Evolutionary conservation across 2,797 vertebrate species (phyloP).

Genomic region (Malurus leucopterus): DNA sequence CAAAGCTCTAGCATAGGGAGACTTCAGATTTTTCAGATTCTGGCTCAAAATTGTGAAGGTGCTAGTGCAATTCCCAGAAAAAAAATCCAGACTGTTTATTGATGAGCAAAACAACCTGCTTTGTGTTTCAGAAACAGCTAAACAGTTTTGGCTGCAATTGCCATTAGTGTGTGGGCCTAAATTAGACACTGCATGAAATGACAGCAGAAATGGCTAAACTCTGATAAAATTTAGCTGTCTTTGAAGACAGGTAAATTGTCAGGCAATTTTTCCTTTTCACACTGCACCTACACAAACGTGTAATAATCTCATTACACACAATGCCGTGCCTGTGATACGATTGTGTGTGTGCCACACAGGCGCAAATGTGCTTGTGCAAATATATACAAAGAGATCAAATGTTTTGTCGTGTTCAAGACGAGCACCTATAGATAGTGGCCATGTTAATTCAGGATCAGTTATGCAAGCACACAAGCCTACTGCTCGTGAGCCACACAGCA

Average conservation of each 20-base stretch:
- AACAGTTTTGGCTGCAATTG: not conserved
- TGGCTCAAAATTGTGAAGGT: not conserved
- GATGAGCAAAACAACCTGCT: not conserved
- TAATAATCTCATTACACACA: not conserved
- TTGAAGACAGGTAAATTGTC: not conserved
- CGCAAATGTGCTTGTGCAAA: not conserved
- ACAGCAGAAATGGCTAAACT: not conserved
- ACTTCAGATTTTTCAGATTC: not conserved
- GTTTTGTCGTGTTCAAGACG: not conserved
- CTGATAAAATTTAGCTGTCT: not conserved
- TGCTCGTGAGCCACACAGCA: not conserved
- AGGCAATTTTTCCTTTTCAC: not conserved
- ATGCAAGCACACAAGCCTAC: not conserved
- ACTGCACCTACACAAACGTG: not conserved
- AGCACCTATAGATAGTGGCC: not conserved
- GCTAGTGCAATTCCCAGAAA: constrained; percentile 16
- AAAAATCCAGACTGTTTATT: not conserved
- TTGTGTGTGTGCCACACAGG: rapidly evolving
- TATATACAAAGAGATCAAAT: not conserved
- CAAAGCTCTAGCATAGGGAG: not conserved
- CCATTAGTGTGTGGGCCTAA: not conserved
- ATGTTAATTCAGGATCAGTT: not conserved
- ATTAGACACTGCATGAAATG: not conserved
- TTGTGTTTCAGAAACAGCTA: not conserved
- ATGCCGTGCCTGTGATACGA: rapidly evolving